phyloP scores from a whole-genome alignment of 2,888 invertebrate genomes.

The Clistopyga incitator region DNA sequence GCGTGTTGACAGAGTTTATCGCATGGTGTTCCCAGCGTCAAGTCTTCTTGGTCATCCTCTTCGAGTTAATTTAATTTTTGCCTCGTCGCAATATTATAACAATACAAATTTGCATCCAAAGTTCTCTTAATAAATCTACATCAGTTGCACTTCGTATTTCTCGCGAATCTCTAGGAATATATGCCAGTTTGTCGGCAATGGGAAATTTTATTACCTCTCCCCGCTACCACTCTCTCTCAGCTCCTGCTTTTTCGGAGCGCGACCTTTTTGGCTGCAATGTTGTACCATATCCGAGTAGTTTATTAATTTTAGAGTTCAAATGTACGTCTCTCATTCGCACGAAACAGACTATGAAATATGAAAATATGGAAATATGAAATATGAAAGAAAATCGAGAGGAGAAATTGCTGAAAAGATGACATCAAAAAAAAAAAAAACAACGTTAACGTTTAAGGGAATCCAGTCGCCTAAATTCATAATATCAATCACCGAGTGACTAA shows the following conservation, averaged over 20 bases:
- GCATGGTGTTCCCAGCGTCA: no score
- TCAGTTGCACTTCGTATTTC: background rate
- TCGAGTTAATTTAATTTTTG: no score
- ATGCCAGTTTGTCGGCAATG: background rate
- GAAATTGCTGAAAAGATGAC: background rate
- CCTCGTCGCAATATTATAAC: background rate
- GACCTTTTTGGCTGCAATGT: background rate
- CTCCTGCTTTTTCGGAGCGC: background rate
- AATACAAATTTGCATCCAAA: background rate
- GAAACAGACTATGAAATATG: background rate
- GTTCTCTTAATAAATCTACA: background rate
- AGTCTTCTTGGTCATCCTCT: no score
- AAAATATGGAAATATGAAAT: no score
- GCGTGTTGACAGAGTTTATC: no score
- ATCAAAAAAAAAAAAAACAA: background rate
- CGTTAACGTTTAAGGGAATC: background rate
- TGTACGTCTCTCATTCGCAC: conserved; percentile 31
- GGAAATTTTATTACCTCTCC: background rate
- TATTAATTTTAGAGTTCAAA: conserved; percentile 49
- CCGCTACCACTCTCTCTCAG: background rate
- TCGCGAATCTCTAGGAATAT: background rate
- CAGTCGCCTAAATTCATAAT: no score
- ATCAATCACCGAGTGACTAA: no score
- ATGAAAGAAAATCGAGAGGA: background rate
- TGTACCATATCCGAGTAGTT: conserved; percentile 9